Percentiles rank a stretch among this genome's conserved stretches.
Conservation (phyloP, 2,888 invertebrate genomes). For the Drosophila suboccidentalis region DNA sequence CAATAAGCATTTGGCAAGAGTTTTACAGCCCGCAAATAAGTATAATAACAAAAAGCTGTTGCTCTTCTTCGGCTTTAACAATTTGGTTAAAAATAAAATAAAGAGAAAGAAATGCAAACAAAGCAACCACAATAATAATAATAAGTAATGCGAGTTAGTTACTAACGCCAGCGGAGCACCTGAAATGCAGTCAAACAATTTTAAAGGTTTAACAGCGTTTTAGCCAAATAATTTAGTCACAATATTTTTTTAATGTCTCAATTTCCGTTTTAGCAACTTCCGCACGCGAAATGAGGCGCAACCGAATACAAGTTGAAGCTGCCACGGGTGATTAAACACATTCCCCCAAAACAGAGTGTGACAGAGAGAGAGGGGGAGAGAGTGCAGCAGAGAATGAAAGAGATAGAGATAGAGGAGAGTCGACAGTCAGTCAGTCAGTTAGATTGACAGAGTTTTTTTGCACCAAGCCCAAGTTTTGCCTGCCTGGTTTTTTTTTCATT, state of each 20-base stretch:
- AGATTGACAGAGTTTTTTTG: slow-evolving; percentile 34
- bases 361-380: background rate
- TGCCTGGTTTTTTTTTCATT: slow-evolving; percentile 14
- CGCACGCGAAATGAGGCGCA: slow-evolving; percentile 61
- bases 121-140: slow-evolving; percentile 9
- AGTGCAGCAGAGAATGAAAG: background rate
- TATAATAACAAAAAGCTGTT: slow-evolving; percentile 23
- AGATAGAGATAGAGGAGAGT: background rate
- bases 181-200: slow-evolving; percentile 30
- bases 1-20: slow-evolving; percentile 23
- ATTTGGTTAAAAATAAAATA: slow-evolving; percentile 1
- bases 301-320: slow-evolving; percentile 63
- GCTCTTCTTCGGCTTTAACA: background rate
- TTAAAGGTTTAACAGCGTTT: slow-evolving; percentile 40
- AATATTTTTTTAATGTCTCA: slow-evolving; percentile 73
- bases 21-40: slow-evolving; percentile 32
- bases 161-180: slow-evolving; percentile 26
- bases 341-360: slow-evolving; percentile 2
- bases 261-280: slow-evolving; percentile 76
- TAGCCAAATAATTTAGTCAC: slow-evolving; percentile 56
- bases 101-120: slow-evolving; percentile 13
- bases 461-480: slow-evolving; percentile 65
- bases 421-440: background rate
- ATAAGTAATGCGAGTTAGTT: slow-evolving; percentile 7
- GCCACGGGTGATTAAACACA: slow-evolving; percentile 72